Conservation (phyloP, 1,140 invertebrate genomes). For the Drosophila guanche region DNA sequence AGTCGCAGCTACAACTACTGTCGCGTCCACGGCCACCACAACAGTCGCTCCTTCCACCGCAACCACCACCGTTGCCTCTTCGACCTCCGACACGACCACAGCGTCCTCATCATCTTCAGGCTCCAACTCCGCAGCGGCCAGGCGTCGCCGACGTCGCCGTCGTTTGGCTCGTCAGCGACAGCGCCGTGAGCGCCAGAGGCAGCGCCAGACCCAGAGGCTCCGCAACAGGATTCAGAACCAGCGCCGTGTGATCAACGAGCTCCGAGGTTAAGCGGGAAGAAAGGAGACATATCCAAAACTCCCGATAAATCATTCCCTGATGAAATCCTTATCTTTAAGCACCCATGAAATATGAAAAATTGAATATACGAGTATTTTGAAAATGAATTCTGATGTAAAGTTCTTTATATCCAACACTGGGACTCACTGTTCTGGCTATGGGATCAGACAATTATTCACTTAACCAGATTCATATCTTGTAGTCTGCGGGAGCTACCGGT, state of each 20-base stretch:
- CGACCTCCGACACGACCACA: slow-evolving; percentile 1
- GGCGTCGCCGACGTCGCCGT: slow-evolving; percentile 27
- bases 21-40: not conserved
- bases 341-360: no score
- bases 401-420: no score
- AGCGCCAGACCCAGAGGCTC: not conserved
- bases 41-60: slow-evolving; percentile 6
- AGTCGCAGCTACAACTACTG: not conserved
- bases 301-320: no score
- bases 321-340: no score
- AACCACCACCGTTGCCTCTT: not conserved
- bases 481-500: no score
- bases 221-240: not conserved
- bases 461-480: no score
- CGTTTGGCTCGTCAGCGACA: slow-evolving; percentile 30
- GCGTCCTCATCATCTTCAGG: not conserved
- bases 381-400: no score
- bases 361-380: no score
- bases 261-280: not conserved
- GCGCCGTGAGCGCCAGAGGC: not conserved
- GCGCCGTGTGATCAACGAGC: slow-evolving; percentile 11
- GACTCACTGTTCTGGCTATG: no score
- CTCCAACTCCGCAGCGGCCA: slow-evolving; percentile 24
- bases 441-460: no score
- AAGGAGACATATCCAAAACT: not conserved